Evolutionary conservation across 1,140 invertebrate species (phyloP), one percentile per base, ranked within the genome.

Genomic region (Condylostylus longicornis): DNA sequence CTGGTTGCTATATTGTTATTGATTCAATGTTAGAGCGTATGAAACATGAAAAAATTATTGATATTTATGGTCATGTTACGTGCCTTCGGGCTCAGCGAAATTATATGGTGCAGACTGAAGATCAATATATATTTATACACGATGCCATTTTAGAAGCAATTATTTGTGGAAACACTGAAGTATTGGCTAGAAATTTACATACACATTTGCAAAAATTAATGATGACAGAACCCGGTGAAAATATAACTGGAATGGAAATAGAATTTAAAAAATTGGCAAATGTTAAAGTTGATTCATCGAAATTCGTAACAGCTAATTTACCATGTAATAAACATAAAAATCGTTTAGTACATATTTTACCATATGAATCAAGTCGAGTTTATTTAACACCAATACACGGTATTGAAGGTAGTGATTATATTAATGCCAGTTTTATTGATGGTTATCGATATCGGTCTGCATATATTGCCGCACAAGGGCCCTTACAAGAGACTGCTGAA

Each of bases 121-220:
- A 98, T 61, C 96, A 99, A 62, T 99, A 99, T 61, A 91, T 98
- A 38, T 99, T 99, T 65, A 98, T 98, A 44, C 93, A 99, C 58
- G 95, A 99, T 58, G 80, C 91, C 6, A 70, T 96, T 2, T 65
- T 98, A 7, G 95, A 99, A 62, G 93, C 93, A 2, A 87, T 96
- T 1, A 81, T 91, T 31, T 91, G 88, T 53, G 94, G 93, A 4
- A 79, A 81, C 45, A 98, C 94, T 0, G 94, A 98, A 64, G 77
- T 96, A 15, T 82, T 87, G 1, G 87, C 86, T 5, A 72, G 83
- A 23, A 91, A 89, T 58, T 67, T 99, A 22, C 89, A 95, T 50
- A 74, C 79, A 7, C 93, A 98, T 61, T 83, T 98, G 41, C 88
- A 97, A 53, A 89, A 88, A 50, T 66, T 98, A 7, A 78, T 88